A percentile compares a stretch with the other conserved stretches of the same genome.
phyloP scores from a whole-genome alignment of 2,797 vertebrate species.

The Labroides dimidiatus region DNA sequence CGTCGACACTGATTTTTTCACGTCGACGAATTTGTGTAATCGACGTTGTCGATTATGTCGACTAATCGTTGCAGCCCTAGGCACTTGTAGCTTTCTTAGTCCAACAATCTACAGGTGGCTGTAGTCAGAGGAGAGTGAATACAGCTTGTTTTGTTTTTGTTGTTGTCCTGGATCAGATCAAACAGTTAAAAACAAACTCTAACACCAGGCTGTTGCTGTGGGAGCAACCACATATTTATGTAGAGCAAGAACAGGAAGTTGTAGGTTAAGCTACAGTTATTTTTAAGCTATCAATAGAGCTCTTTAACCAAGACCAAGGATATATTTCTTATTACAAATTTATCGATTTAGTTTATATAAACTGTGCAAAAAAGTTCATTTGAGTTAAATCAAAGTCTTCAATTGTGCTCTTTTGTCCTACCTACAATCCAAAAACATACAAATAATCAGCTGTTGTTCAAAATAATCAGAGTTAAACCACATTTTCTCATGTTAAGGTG shows the following conservation, averaged over 20 bases:
- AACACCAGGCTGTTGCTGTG: constrained; percentile 1
- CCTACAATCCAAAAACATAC: background rate
- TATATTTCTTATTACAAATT: background rate
- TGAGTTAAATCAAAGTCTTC: background rate
- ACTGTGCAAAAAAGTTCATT: background rate
- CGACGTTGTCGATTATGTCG: no score
- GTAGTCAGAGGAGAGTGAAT: constrained; percentile 23
- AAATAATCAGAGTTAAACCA: background rate
- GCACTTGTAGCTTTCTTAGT: constrained; percentile 62
- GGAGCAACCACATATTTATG: constrained; percentile 16
- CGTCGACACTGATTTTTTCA: no score
- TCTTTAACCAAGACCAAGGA: no score
- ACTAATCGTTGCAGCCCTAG: no score
- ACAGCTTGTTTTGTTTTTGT: constrained; percentile 11
- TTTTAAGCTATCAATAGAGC: background rate
- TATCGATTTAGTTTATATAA: background rate
- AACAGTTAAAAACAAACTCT: constrained; percentile 5
- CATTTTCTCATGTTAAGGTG: background rate
- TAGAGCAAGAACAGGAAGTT: constrained; percentile 43
- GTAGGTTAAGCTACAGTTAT: background rate
- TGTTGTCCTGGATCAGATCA: constrained; percentile 11
- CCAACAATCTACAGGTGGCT: constrained; percentile 45
- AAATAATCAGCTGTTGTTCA: background rate
- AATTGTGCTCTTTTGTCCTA: background rate
- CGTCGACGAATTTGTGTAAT: no score